phyloP scores from a whole-genome alignment of 2,113 vertebrate genomes.

The Herpetotheres cachinnans region DNA sequence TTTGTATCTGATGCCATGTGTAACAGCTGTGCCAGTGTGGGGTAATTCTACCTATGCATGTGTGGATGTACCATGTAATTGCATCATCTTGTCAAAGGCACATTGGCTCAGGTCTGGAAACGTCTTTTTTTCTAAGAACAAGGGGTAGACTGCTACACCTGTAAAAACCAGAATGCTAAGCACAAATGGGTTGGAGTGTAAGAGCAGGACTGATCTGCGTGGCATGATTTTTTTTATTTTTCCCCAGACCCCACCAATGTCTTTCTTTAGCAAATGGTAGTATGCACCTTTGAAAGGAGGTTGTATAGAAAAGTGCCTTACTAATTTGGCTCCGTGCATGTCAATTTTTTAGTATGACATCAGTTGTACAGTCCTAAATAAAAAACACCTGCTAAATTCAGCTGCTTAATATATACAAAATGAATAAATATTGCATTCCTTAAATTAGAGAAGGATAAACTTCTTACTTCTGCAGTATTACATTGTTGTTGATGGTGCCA shows the following conservation, averaged over 20 bases:
- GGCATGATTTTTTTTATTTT: neutral
- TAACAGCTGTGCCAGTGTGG: neutral
- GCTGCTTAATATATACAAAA: neutral
- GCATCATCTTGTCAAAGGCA: neutral
- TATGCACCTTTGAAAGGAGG: neutral
- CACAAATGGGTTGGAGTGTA: rapidly evolving
- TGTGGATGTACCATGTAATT: neutral
- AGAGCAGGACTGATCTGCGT: neutral
- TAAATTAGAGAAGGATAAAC: neutral
- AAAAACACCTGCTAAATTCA: neutral
- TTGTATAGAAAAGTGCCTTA: neutral
- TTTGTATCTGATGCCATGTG: neutral
- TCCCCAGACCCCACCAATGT: neutral
- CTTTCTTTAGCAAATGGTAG: neutral
- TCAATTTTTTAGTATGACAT: neutral
- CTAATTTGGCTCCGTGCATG: neutral
- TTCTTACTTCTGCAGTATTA: neutral
- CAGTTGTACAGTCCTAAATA: neutral
- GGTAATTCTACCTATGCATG: rapidly evolving
- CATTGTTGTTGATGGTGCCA: neutral
- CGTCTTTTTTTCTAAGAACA: neutral
- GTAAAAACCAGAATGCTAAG: neutral
- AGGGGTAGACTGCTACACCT: neutral
- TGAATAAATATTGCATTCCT: neutral
- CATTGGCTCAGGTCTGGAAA: neutral